Conservation (phyloP, 2,888 invertebrate genomes). For the Neocrepidodera transversa region DNA sequence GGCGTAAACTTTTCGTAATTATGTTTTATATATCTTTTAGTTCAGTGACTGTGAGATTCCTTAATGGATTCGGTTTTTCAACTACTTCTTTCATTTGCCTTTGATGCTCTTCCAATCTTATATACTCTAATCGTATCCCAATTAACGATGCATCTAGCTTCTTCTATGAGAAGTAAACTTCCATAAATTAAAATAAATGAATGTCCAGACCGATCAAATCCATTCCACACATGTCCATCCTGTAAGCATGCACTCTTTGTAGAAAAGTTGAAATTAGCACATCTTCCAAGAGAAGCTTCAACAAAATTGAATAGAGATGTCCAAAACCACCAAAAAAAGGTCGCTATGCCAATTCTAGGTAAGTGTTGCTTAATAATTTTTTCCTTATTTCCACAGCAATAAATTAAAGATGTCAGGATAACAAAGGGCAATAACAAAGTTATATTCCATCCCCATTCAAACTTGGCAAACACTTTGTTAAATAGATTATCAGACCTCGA, state of each 20-base stretch:
- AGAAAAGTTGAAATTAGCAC: conserved; percentile 66
- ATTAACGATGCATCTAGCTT: conserved; percentile 84
- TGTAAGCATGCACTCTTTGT: conserved; percentile 76
- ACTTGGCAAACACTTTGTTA: conserved; percentile 93
- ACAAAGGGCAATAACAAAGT: conserved; percentile 80
- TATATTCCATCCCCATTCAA: conserved; percentile 98
- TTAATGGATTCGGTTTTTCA: conserved; percentile 69
- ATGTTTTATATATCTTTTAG: conserved; percentile 71
- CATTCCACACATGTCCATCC: conserved; percentile 87
- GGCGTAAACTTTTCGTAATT: conserved; percentile 83
- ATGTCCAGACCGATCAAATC: conserved; percentile 96
- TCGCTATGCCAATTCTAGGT: conserved; percentile 77
- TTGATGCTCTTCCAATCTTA: conserved; percentile 82
- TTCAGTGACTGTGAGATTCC: conserved; percentile 72
- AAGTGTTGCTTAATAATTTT: conserved; percentile 76
- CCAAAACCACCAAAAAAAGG: conserved; percentile 87
- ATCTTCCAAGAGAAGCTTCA: conserved; percentile 81
- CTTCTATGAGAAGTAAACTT: conserved; percentile 90
- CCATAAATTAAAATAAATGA: conserved; percentile 95
- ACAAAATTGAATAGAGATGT: conserved; percentile 82
- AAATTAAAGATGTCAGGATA: conserved; percentile 79
- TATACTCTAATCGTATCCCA: conserved; percentile 87
- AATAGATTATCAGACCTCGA: conserved; percentile 91
- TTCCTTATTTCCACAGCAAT: conserved; percentile 81
- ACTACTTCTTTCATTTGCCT: conserved; percentile 61